Percentiles rank a stretch among this genome's conserved stretches.
Evolutionary conservation across 1,140 invertebrate genomes (phyloP).

Genomic region (Pachyrhynchus sulphureomaculatus): DNA sequence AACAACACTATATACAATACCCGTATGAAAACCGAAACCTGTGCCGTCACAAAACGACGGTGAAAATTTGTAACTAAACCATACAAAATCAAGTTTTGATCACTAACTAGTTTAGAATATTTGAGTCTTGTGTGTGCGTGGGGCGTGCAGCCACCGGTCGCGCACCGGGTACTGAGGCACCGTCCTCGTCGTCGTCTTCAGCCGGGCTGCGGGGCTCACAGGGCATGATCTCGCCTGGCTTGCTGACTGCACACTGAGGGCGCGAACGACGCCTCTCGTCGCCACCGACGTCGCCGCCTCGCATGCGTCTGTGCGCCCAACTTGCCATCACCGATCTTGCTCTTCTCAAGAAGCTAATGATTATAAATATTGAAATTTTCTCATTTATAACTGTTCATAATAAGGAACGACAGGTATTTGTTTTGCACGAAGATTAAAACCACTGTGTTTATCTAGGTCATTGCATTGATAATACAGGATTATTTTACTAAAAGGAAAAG

Average conservation of each 20-base stretch:
- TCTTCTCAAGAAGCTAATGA: constrained; percentile 19
- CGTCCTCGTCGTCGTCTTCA: constrained; percentile 44
- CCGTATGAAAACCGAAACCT: constrained; percentile 48
- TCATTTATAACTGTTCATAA: neutral
- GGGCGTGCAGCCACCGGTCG: constrained; percentile 16
- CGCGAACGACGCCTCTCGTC: constrained; percentile 22
- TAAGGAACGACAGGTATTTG: too few species aligned
- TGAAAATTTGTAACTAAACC: constrained; percentile 26
- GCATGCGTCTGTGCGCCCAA: constrained; percentile 6
- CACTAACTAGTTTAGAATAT: constrained; percentile 30
- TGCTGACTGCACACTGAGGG: constrained; percentile 48
- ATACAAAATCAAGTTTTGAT: constrained; percentile 32
- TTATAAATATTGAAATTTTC: constrained; percentile 6
- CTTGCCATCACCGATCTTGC: constrained; percentile 8
- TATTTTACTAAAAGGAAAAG: too few species aligned
- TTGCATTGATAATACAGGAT: too few species aligned
- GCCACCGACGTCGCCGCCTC: constrained; percentile 7
- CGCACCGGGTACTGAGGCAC: constrained; percentile 31
- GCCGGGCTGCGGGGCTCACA: constrained; percentile 43
- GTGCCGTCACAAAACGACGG: constrained; percentile 26
- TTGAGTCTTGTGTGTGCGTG: constrained; percentile 19
- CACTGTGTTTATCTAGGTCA: too few species aligned
- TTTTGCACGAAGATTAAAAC: too few species aligned
- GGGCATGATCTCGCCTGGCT: constrained; percentile 48
- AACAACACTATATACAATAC: constrained; percentile 50